These are phyloP conservation scores for Meda fulgida DNA, from an alignment of 2,797 vertebrate genomes.

Conservation along the genomic window DNA sequence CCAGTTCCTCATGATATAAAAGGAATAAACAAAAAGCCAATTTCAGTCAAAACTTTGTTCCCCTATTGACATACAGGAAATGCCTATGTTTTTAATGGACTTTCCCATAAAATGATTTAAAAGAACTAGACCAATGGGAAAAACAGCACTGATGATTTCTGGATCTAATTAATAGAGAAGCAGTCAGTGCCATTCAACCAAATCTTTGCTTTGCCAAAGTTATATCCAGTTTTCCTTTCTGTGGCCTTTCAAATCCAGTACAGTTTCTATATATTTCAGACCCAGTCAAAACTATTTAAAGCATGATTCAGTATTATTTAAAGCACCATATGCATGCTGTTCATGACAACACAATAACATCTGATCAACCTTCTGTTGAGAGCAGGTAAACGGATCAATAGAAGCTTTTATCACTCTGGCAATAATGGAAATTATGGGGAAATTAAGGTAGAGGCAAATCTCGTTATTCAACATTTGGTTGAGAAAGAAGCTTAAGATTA, in stretches of 20 bases:
- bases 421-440: slow-evolving; percentile 7
- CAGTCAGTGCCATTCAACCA: background rate
- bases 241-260: background rate
- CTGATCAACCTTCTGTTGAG: background rate
- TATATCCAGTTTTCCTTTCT: background rate
- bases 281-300: background rate
- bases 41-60: slow-evolving; percentile 18
- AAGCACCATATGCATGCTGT: background rate
- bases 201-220: background rate
- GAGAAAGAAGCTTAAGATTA: slow-evolving; percentile 24
- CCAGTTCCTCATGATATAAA: slow-evolving; percentile 43
- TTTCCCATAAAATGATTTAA: slow-evolving; percentile 2
- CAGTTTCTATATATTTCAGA: background rate
- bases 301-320: background rate
- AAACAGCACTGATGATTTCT: background rate
- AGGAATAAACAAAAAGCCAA: slow-evolving; percentile 19
- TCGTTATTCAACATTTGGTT: background rate
- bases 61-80: slow-evolving; percentile 43
- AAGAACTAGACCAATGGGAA: background rate
- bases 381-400: background rate
- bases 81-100: slow-evolving; percentile 23
- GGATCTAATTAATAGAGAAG: background rate
- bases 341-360: background rate
- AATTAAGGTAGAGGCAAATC: background rate
- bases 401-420: slow-evolving; percentile 1